Base-by-base conservation (phyloP, 2,113 vertebrate genomes). In the Phoenicopterus ruber region DNA sequence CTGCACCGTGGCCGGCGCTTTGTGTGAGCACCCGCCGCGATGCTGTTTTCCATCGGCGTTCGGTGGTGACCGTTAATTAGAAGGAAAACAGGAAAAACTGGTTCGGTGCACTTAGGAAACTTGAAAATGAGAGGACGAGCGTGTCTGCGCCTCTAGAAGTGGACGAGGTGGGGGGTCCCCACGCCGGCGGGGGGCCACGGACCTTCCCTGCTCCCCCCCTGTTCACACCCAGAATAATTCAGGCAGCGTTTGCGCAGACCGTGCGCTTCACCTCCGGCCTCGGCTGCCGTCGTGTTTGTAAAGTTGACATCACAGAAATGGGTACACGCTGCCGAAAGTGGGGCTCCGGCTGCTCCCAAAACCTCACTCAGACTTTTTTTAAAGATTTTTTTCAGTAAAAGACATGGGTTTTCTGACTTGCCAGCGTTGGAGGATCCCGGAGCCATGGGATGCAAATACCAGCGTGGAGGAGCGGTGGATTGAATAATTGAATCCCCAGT, bases 1-100 rank as follows among this genome's bases (percentile, higher is more conserved):
- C 44, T 65, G 52, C 26, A 6, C n/a, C 3, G 0, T 0, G 11
- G 46, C 31, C 5, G 1, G 44, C 2, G 28, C 38, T 40, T 47
- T 40, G 32, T 65, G 28, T 10, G 34, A 22, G 52, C 11, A 7
- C 44, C 25, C n/a, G n/a, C 4, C 7, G 34, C 3, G n/a, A n/a
- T n/a, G 1, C 38, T 59, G 54, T 9, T 50, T 49, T 62, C 49
- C 40, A n/a, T 36, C 62, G 1, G 1, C 4, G 4, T 46, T 85
- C 1, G 0, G 6, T 28, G 32, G 32, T 40, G 74, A 72, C 69
- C 69, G 32, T 57, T 67, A 42, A 58, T 76, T 81, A 66, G 63
- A 59, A 94, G 87, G 72, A 74, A 95, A 97, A 97, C 90, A 26
- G 52, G 97, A 97, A 93, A 95, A 97, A 97, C 96, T 85, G 95